These are phyloP conservation scores for Sinotaia quadrata DNA, from an alignment of 2,888 invertebrate species.

Conservation along the genomic window DNA sequence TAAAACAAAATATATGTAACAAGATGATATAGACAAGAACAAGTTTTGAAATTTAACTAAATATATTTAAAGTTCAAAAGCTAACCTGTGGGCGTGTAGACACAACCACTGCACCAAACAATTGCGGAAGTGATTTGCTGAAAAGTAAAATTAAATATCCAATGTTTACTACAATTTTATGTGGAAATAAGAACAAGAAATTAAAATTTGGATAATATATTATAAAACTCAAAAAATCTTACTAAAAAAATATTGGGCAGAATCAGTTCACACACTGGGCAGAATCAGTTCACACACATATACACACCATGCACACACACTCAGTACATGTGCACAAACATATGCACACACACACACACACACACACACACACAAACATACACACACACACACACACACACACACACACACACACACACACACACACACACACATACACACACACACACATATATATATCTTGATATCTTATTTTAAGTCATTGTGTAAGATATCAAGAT, in stretches of 20 bases:
- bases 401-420: neutral
- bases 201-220: too few species aligned
- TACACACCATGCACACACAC: too few species aligned
- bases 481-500: too few species aligned
- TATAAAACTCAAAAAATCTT: too few species aligned
- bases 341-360: neutral
- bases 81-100: constrained; percentile 67
- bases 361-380: too few species aligned
- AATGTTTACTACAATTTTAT: too few species aligned
- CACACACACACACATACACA: constrained; percentile 6
- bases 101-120: constrained; percentile 70
- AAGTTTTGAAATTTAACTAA: neutral
- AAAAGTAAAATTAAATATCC: too few species aligned
- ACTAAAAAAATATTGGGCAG: too few species aligned
- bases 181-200: too few species aligned
- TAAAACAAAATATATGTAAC: neutral
- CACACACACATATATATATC: neutral
- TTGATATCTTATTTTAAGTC: too few species aligned
- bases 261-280: neutral
- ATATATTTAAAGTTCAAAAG: neutral
- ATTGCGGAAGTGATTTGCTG: constrained; percentile 62
- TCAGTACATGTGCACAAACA: neutral
- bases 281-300: neutral
- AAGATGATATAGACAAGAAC: neutral
- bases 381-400: too few species aligned